A percentile compares a stretch with the other conserved stretches of the same genome.
Conservation (phyloP, 2,113 vertebrate species). For the Corythornis vintsioides region DNA sequence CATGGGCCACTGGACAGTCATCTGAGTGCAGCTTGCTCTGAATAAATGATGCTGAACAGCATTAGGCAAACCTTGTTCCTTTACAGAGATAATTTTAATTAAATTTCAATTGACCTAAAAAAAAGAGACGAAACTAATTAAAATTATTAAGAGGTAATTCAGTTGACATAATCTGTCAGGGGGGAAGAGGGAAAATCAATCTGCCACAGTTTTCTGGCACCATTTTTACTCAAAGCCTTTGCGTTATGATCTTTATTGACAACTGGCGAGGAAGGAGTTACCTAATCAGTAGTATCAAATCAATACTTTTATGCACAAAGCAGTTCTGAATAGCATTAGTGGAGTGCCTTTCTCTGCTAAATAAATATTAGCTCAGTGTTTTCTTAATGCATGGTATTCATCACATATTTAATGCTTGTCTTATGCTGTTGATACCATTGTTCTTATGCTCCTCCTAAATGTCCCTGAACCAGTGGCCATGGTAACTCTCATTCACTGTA, state of each 20-base stretch:
- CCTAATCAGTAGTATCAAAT: not conserved
- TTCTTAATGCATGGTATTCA: not conserved
- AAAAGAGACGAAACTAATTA: conserved; percentile 24
- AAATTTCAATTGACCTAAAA: conserved; percentile 49
- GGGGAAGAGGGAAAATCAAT: not conserved
- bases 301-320: conserved; percentile 7
- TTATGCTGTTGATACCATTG: not conserved
- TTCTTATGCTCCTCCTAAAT: not conserved
- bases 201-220: not conserved
- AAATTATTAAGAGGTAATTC: conserved; percentile 27
- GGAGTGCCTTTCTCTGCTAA: not conserved
- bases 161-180: not conserved
- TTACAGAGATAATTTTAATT: conserved; percentile 60
- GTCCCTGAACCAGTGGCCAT: conserved; percentile 45
- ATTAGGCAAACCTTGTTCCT: conserved; percentile 14
- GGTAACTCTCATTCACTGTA: not conserved
- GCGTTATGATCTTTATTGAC: not conserved
- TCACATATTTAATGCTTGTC: not conserved
- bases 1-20: conserved; percentile 47
- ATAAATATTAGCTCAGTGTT: not conserved
- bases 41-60: conserved; percentile 49
- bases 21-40: conserved; percentile 7
- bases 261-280: not conserved
- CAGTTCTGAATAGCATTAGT: not conserved
- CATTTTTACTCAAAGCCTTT: not conserved